Base-by-base conservation (phyloP, 2,113 vertebrate genomes). In the Oreotrochilus melanogaster region DNA sequence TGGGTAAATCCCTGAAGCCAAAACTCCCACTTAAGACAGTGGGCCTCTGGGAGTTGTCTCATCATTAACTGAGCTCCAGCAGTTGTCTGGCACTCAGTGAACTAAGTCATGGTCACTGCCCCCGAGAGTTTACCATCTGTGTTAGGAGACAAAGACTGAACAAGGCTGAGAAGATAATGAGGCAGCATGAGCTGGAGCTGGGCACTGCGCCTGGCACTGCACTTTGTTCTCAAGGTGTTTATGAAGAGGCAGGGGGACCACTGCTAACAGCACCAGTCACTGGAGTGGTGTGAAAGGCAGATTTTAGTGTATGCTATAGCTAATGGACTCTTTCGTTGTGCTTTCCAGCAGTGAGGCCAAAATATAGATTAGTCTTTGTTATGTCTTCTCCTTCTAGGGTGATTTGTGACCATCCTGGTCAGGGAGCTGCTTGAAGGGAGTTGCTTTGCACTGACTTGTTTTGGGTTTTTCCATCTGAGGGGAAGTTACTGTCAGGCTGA, bases 91-190 rank as follows among this genome's bases (percentile, higher is more conserved):
- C 93, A 80, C 67, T 78, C 90, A 10, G 56, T 83, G 88, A 93
- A 96, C 85, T 70, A 84, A 96, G 88, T 97, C 95, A 88, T 94
- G 95, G 92, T 92, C 88, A 67, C 82, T 95, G 88, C 82, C 56
- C 89, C 72, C 50, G 76, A 35, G 74, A 92, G 85, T 90, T 92
- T 60, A 67, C 89, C 75, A 90, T 93, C 89, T 42, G 79, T 64
- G 5, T 53, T 33, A 23, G 21, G 71, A 75, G 47, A 96, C 93
- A 96, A 96, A 96, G 88, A 13, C 75, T 80, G 57, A 66, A 60
- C 56, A 79, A 78, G 74, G 39, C 78, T 82, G 85, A 64, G 88
- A 90, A 92, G 92, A 88, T 88, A 94, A 94, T 90, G 85, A 88
- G 72, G 56, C 66, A 92, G 84, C 50, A 7, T 62, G 87, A 92